Evolutionary conservation across 2,797 vertebrate genomes (phyloP).

Genomic region (Atherinosoma microstoma): DNA sequence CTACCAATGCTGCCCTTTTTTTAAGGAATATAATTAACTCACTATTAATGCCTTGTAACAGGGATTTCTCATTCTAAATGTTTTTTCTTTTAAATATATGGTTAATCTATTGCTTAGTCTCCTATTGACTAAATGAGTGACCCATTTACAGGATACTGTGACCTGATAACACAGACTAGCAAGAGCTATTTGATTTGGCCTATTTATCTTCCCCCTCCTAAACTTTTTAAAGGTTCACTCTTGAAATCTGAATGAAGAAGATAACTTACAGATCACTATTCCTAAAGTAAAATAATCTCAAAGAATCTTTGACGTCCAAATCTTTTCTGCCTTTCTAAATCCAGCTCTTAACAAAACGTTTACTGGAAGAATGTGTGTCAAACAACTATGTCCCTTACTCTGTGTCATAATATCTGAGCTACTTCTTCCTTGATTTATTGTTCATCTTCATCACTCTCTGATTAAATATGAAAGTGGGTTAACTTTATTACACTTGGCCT

Average conservation of each 20-base stretch:
- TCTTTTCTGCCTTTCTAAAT: conserved; percentile 59
- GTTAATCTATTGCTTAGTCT: conserved; percentile 2
- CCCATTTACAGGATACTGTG: neutral
- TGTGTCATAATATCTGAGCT: conserved; percentile 11
- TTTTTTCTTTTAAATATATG: neutral
- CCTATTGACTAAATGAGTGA: neutral
- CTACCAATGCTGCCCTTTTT: no score
- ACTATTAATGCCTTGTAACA: neutral
- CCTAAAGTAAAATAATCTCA: neutral
- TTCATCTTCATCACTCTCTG: conserved; percentile 15
- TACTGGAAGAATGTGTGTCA: conserved; percentile 40
- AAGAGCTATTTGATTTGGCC: conserved; percentile 7
- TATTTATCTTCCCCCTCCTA: neutral
- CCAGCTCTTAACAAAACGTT: conserved; percentile 20
- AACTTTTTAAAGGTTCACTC: neutral
- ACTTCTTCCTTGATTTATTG: conserved; percentile 5
- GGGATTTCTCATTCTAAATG: neutral
- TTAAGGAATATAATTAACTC: no score
- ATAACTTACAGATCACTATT: neutral
- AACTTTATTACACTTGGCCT: conserved; percentile 18
- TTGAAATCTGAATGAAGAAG: neutral
- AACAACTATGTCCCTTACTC: conserved; percentile 22
- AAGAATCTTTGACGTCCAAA: conserved; percentile 17
- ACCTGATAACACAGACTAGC: conserved; percentile 8
- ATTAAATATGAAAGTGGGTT: conserved; percentile 11